These are phyloP conservation scores for Chloebia gouldiae DNA, from an alignment of 2,113 vertebrate species.

Conservation along the genomic window DNA sequence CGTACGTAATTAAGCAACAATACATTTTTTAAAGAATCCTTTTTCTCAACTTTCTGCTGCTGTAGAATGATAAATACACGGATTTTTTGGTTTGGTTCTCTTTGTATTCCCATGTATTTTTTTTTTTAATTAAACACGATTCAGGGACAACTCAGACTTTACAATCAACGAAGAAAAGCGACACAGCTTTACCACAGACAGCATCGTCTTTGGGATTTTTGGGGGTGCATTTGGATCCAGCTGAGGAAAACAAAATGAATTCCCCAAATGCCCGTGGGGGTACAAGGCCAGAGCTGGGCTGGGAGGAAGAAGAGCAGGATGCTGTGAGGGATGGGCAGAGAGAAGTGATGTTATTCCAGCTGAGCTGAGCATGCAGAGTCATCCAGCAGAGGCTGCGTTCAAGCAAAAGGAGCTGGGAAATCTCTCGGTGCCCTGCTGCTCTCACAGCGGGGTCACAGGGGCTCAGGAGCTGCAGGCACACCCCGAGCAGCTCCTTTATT, in stretches of 20 bases:
- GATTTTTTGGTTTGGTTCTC: background rate
- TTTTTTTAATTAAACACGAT: background rate
- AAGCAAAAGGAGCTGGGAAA: background rate
- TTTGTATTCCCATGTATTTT: background rate
- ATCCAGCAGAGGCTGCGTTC: background rate
- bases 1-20: background rate
- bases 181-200: background rate
- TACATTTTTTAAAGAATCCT: background rate
- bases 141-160: background rate
- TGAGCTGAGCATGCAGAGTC: background rate
- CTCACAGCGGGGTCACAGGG: background rate
- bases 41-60: background rate
- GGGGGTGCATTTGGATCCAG: background rate
- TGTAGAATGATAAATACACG: background rate
- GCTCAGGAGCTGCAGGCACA: background rate
- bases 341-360: rapidly evolving
- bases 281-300: rapidly evolving
- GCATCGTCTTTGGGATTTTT: background rate
- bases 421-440: background rate
- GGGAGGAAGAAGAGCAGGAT: background rate
- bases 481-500: background rate
- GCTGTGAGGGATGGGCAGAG: rapidly evolving
- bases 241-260: background rate
- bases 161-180: background rate
- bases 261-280: rapidly evolving